Base-by-base conservation (phyloP, 2,113 vertebrate genomes). In the Sigmodon hispidus region DNA sequence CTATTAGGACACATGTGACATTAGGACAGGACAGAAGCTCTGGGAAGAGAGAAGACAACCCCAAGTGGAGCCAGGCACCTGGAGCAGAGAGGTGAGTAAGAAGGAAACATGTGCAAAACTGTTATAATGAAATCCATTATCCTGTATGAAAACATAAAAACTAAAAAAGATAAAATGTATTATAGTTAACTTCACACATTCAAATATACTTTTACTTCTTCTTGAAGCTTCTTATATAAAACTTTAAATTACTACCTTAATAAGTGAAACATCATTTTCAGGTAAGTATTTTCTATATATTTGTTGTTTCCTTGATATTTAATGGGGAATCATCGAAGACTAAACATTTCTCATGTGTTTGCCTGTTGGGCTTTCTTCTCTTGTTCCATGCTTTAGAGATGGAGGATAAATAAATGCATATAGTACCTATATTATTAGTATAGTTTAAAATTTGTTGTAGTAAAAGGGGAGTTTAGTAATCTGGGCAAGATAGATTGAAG, bases 241-340 rank as follows among this genome's bases (percentile, higher is more conserved):
- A 9, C 5, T 40, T 93, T 85, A 88, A n/a, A 7, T 22, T 93
- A 29, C 83, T 75, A 36, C 5, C 0, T 48, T 31, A 83, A 90
- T 96, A 83, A 12, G 11, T 67, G 75, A 90, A 31, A 57, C 61
- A 48, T 87, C 90, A 93, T 91, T n/a, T 76, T 90, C 5, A 43
- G 8, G 31, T 89, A 65, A 65, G 31, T 77, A 59, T 81, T 93
- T 94, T 90, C 0, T 5, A 77, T 89, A 59, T 85, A 94, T n/a
- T 94, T 95, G 76, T 94, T 69, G 22, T 55, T 93, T 88, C 34
- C 65, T 94, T 94, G 87, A 90, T 29, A 15, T 94, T 89, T 94
- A 70, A 89, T 69, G 95, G 34, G 19, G 88, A 80, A 90, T 36
- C 21, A 17, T 87, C 13, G 26, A 79, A 87, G 85, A 36, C 45